These are phyloP conservation scores for Microctonus hyperodae DNA, from an alignment of 2,888 invertebrate species.

Conservation along the genomic window DNA sequence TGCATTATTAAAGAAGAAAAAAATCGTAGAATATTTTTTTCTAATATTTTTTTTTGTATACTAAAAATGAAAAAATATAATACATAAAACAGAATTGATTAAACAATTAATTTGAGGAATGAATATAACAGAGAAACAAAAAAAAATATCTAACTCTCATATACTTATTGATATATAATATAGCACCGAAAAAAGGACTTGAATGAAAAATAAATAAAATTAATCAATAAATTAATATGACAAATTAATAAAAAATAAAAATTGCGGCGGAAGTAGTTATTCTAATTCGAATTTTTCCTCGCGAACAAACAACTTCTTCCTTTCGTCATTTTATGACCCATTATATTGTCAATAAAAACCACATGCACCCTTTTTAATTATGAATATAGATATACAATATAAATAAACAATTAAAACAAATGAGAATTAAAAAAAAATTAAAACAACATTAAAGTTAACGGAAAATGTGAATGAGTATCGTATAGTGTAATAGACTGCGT, in stretches of 20 bases:
- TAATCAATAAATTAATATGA: neutral
- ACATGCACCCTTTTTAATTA: slow-evolving; percentile 29
- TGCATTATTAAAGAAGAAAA: neutral
- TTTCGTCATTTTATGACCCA: slow-evolving; percentile 25
- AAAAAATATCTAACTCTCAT: neutral
- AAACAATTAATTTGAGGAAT: neutral
- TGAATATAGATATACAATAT: slow-evolving; percentile 14
- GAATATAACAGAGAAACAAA: neutral
- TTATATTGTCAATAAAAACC: slow-evolving; percentile 20
- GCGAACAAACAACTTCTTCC: slow-evolving; percentile 18
- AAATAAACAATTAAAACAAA: neutral
- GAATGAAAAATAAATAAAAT: neutral
- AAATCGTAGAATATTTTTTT: neutral
- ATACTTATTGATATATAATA: neutral
- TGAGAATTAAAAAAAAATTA: slow-evolving; percentile 4
- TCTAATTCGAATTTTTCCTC: slow-evolving; percentile 29
- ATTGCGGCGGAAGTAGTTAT: slow-evolving; percentile 17
- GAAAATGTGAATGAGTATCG: slow-evolving; percentile 22
- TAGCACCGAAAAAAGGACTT: slow-evolving; percentile 9
- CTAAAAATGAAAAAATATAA: neutral
- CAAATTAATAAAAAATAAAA: slow-evolving; percentile 10
- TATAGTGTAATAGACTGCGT: slow-evolving; percentile 18
- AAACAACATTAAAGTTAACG: slow-evolving; percentile 15
- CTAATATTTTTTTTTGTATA: neutral
- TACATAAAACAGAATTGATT: neutral